A percentile compares a stretch with the other conserved stretches of the same genome.
Evolutionary conservation across 2,797 vertebrate genomes (phyloP).

Genomic region (Poeciliopsis infans): DNA sequence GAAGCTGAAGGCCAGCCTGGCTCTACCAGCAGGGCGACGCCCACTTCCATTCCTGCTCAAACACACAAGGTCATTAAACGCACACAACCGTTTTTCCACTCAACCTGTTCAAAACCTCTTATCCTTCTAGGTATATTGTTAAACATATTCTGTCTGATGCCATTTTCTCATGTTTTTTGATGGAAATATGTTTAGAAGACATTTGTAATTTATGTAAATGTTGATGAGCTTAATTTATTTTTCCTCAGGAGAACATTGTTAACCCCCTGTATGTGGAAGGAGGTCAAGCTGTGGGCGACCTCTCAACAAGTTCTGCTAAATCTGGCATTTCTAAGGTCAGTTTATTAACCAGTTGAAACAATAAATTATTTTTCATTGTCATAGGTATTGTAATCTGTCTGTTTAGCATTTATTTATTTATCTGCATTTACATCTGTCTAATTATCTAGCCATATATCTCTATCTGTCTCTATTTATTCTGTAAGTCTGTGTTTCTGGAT

Average conservation of each 20-base stretch:
- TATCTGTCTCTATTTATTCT: background rate
- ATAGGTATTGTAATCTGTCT: too few relatives aligned
- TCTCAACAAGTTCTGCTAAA: slow-evolving; percentile 3
- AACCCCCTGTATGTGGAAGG: slow-evolving; percentile 67
- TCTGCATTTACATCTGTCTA: too few relatives aligned
- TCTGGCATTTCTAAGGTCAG: slow-evolving; percentile 39
- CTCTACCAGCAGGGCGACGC: background rate
- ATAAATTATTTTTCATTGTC: background rate
- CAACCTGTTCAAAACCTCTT: background rate
- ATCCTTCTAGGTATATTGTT: background rate
- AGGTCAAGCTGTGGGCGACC: slow-evolving; percentile 20
- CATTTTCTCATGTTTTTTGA: background rate
- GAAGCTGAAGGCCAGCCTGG: slow-evolving; percentile 19
- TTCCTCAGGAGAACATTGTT: slow-evolving; percentile 54
- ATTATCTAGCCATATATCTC: too few relatives aligned
- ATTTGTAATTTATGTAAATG: background rate
- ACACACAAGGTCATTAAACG: slow-evolving; percentile 57
- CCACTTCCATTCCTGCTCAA: slow-evolving; percentile 25
- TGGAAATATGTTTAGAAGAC: background rate
- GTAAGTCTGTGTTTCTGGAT: background rate
- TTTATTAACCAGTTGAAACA: background rate
- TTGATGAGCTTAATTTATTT: background rate
- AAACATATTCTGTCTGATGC: background rate
- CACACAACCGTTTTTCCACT: slow-evolving; percentile 16
- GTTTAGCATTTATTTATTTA: too few relatives aligned